Conservation (phyloP, 2,888 invertebrate genomes). For the Didymodactylos carnosus region DNA sequence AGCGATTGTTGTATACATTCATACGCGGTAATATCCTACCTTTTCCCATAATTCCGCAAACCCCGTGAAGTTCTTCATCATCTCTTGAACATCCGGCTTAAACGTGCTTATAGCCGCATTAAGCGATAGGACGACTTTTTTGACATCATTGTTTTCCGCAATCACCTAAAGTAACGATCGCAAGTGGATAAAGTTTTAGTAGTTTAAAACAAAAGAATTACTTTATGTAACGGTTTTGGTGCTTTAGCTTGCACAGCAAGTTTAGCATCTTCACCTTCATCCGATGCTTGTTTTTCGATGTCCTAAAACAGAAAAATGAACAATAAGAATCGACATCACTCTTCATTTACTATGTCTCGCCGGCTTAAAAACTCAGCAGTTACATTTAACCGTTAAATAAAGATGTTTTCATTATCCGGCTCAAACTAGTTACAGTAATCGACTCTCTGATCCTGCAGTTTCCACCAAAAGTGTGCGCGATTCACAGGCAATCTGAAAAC, state of each 20-base stretch:
- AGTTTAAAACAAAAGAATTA: background rate
- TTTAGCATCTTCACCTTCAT: constrained; percentile 14
- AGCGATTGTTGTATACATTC: no score
- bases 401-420: no score
- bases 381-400: no score
- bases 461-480: no score
- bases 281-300: constrained; percentile 13
- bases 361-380: no score
- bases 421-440: no score
- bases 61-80: constrained; percentile 63
- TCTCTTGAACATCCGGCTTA: constrained; percentile 53
- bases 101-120: constrained; percentile 29
- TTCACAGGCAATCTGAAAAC: no score
- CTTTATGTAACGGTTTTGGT: constrained; percentile 30
- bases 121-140: constrained; percentile 42
- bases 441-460: no score
- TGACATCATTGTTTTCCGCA: constrained; percentile 65
- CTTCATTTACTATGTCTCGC: background rate
- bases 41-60: constrained; percentile 44
- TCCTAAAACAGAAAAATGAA: background rate
- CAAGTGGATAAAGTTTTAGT: no score
- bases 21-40: no score
- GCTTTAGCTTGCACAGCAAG: constrained; percentile 20
- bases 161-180: constrained; percentile 22
- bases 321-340: background rate